Base-by-base conservation (phyloP, 2,888 invertebrate species). In the Ceramica pisi region DNA sequence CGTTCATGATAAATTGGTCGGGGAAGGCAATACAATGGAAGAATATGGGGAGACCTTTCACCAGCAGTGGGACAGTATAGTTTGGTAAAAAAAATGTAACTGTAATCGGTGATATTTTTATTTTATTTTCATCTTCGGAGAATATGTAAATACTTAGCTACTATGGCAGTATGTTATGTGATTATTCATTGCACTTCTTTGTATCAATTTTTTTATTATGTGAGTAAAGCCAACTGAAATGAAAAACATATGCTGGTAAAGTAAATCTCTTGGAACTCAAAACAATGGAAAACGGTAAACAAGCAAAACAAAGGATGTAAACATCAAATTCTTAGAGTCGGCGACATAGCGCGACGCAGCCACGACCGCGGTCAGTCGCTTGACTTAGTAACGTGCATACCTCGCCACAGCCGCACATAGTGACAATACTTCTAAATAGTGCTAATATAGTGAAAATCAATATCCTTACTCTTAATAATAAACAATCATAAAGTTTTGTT, bases 201-300 rank as follows among this genome's bases (percentile, higher is more conserved):
- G 21, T 41, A 21, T 41, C 19, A n/a, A 38, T 9, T 44, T 10
- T 4, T 50, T 26, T 12, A 57, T 26, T 53, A 67, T 46, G 44
- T 62, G 10, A 56, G 6, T 60, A 56, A 44, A 46, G 19, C 9
- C 19, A 9, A 51, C 16, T 0, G 19, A 61, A 5, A 55, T 44
- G 2, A 77, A 68, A 59, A 23, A 35, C 68, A 76, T 50, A 48
- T 70, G 68, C n/a, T n/a, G n/a, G n/a, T 67, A 64, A 72, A 55
- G 44, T 51, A 51, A 67, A 81, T 48, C 78, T 88, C 86, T 76
- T 87, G 85, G 86, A 87, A 89, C 79, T 79, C 75, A 79, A 81
- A 89, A 91, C 90, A 91, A 91, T 88, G 85, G 67, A 60, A 67
- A 75, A 79, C 61, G 76, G 78, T 82, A 85, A 87, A 88, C 88